A percentile compares a stretch with the other conserved stretches of the same genome.
Conservation (phyloP, 1,140 invertebrate genomes). For the Ooceraea biroi region DNA sequence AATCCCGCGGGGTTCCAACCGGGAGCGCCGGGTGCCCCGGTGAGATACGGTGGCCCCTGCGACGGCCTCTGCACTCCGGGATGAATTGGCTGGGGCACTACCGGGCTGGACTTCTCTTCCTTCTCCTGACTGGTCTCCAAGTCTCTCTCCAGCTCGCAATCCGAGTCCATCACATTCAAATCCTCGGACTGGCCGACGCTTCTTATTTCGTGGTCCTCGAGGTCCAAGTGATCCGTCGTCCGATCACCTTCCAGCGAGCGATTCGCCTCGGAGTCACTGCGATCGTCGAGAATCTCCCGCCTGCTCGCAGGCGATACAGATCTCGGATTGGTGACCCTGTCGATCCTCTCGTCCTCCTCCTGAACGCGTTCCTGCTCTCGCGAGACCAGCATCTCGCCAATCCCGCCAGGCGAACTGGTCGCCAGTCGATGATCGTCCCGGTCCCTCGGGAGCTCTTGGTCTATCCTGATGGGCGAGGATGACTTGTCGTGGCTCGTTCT, state of each 20-base stretch:
- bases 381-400: conserved; percentile 69
- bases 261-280: conserved; percentile 83
- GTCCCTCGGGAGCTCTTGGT: conserved; percentile 70
- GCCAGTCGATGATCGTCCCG: conserved; percentile 65
- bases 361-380: conserved; percentile 69
- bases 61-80: conserved; percentile 84
- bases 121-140: conserved; percentile 75
- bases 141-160: conserved; percentile 82
- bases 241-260: conserved; percentile 82
- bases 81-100: conserved; percentile 85
- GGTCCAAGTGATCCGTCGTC: conserved; percentile 79
- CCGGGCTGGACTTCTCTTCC: conserved; percentile 84
- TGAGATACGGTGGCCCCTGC: conserved; percentile 78
- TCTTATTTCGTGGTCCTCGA: conserved; percentile 82
- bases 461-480: conserved; percentile 80
- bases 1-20: conserved; percentile 84
- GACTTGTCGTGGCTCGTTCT: conserved; percentile 80
- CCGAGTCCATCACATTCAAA: conserved; percentile 85
- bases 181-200: conserved; percentile 83
- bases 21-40: conserved; percentile 78
- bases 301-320: conserved; percentile 79
- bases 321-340: conserved; percentile 71
- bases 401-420: conserved; percentile 63
- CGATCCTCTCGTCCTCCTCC: conserved; percentile 75
- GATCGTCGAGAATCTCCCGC: conserved; percentile 81